phyloP scores from a whole-genome alignment of 1,140 invertebrate species.

The Aphelinus atriplicis region DNA sequence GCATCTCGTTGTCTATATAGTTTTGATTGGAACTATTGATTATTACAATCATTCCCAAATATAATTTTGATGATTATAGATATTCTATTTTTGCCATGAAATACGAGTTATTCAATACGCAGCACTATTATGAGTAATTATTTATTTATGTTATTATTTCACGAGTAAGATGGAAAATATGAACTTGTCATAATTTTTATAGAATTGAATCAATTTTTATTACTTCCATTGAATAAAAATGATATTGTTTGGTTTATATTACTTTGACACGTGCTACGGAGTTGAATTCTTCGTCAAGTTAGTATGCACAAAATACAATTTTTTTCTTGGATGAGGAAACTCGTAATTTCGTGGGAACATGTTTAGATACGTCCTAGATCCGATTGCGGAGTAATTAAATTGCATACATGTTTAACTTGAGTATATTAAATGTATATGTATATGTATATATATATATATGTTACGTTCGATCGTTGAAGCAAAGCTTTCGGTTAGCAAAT shows the following conservation, averaged over 20 bases:
- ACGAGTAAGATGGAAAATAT: neutral
- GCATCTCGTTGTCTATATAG: neutral
- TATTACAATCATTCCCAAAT: neutral
- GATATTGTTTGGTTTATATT: conserved; percentile 13
- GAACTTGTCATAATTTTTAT: neutral
- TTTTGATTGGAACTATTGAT: conserved; percentile 1
- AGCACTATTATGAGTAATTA: too few species aligned
- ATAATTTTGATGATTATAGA: conserved; percentile 2
- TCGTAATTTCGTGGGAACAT: conserved; percentile 44
- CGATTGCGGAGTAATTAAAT: conserved; percentile 37
- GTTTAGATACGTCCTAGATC: conserved; percentile 45
- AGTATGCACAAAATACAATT: conserved; percentile 2
- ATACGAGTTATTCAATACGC: neutral
- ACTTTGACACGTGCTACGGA: conserved; percentile 2
- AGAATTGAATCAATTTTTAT: too few species aligned
- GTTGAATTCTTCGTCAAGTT: conserved; percentile 17
- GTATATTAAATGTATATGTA: conserved; percentile 32
- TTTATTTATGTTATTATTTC: too few species aligned
- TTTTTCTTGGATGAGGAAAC: conserved; percentile 21
- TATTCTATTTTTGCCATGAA: conserved; percentile 32
- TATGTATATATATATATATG: conserved; percentile 13
- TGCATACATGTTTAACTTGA: conserved; percentile 26
- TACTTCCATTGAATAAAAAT: neutral
- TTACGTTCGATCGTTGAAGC: conserved; percentile 52
- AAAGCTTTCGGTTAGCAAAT: conserved; percentile 45